These are phyloP conservation scores for Drosophila sordidula DNA, from an alignment of 2,888 invertebrate genomes.

Conservation along the genomic window DNA sequence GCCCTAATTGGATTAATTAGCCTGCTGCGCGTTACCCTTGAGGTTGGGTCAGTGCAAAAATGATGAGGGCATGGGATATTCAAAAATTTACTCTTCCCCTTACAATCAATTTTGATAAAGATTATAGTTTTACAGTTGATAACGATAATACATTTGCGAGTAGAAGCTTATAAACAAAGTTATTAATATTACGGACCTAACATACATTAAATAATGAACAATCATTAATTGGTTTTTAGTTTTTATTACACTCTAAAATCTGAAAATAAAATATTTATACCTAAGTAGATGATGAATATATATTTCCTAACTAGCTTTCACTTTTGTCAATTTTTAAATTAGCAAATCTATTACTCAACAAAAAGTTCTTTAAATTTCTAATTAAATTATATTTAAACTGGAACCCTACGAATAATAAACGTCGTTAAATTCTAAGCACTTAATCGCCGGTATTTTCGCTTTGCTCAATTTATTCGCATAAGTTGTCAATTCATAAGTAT, in stretches of 20 bases:
- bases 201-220: too few species aligned
- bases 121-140: neutral
- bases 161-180: neutral
- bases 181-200: neutral
- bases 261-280: too few species aligned
- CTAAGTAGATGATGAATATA: too few species aligned
- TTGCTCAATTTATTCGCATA: conserved; percentile 24
- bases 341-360: too few species aligned
- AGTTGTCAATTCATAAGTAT: conserved; percentile 38
- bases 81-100: conserved; percentile 13
- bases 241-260: too few species aligned
- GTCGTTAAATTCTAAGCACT: conserved; percentile 9
- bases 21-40: conserved; percentile 45
- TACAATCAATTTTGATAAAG: neutral
- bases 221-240: too few species aligned
- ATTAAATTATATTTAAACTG: neutral
- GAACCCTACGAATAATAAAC: conserved; percentile 12
- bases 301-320: too few species aligned
- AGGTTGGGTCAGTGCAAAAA: conserved; percentile 51
- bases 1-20: conserved; percentile 71
- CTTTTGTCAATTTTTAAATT: too few species aligned
- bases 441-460: conserved; percentile 29
- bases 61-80: conserved; percentile 28
- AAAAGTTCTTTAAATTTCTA: neutral
- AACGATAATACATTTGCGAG: neutral